Conservation (phyloP, 1,140 invertebrate species). For the Trachelipus rathkii region DNA sequence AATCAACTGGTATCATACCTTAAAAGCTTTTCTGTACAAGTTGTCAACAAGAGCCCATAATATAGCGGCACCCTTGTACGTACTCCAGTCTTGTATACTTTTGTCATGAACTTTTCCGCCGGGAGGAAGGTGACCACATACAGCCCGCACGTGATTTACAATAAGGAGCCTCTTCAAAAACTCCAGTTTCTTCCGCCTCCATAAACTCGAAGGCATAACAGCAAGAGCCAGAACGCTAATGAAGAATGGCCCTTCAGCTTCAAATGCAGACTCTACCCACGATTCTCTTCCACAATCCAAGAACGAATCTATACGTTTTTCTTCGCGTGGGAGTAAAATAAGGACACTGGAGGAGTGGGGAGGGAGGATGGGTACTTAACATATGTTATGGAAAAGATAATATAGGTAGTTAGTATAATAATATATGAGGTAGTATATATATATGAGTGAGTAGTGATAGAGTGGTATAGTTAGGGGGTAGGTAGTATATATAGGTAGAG, state of each 20-base stretch:
- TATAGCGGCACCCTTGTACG: slow-evolving; percentile 80
- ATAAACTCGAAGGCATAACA: slow-evolving; percentile 66
- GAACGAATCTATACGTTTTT: slow-evolving; percentile 47
- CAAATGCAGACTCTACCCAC: slow-evolving; percentile 73
- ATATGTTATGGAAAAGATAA: no score
- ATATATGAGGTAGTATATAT: no score
- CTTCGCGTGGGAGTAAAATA: no score
- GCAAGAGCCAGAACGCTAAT: slow-evolving; percentile 74
- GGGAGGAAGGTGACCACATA: slow-evolving; percentile 52
- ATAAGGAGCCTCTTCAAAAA: slow-evolving; percentile 74
- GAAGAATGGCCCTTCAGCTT: slow-evolving; percentile 84
- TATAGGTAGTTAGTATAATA: no score
- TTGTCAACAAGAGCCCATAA: slow-evolving; percentile 77
- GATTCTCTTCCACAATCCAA: slow-evolving; percentile 65
- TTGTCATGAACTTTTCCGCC: slow-evolving; percentile 52
- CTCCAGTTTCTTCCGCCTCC: slow-evolving; percentile 57
- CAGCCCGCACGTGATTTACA: slow-evolving; percentile 66
- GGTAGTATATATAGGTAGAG: no score
- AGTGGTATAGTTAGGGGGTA: no score
- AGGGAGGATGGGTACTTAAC: no score
- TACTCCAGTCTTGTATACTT: slow-evolving; percentile 64
- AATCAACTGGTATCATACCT: slow-evolving; percentile 25
- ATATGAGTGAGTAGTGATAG: no score
- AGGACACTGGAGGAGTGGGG: no score
- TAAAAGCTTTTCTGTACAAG: slow-evolving; percentile 64